A percentile compares a stretch with the other conserved stretches of the same genome.
Evolutionary conservation across 2,113 vertebrate genomes (phyloP).

Genomic region (Dunckerocampus dactyliophorus): DNA sequence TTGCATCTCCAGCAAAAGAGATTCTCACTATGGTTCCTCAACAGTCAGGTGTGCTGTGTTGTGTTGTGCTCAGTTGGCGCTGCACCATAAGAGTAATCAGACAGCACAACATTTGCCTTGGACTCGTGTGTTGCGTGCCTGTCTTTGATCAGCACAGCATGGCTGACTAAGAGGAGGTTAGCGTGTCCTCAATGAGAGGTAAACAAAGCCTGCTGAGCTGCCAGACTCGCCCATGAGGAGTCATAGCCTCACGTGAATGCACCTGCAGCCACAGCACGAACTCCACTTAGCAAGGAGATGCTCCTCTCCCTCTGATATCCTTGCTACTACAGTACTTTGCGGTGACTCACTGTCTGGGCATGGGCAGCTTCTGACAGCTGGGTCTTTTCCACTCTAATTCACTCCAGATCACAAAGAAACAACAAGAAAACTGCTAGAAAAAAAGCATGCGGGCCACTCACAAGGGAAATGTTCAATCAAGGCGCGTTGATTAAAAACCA

Average conservation of each 20-base stretch:
- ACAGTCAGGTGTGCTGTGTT: slow-evolving; percentile 60
- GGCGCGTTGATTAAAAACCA: slow-evolving; percentile 39
- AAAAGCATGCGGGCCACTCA: slow-evolving; percentile 33
- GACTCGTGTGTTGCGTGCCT: slow-evolving; percentile 69
- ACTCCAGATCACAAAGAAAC: slow-evolving; percentile 67
- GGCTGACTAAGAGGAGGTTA: slow-evolving; percentile 80
- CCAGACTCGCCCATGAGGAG: slow-evolving; percentile 64
- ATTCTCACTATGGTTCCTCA: neutral
- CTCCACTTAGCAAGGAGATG: slow-evolving; percentile 32
- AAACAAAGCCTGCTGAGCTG: slow-evolving; percentile 74
- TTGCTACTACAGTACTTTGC: slow-evolving; percentile 35
- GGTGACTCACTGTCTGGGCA: slow-evolving; percentile 75
- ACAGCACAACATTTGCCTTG: slow-evolving; percentile 28
- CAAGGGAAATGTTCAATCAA: slow-evolving; percentile 58
- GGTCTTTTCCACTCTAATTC: slow-evolving; percentile 55
- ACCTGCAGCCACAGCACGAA: slow-evolving; percentile 54
- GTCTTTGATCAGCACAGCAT: slow-evolving; percentile 82
- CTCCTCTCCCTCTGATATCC: slow-evolving; percentile 19
- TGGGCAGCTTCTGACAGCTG: slow-evolving; percentile 49
- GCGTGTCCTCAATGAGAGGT: slow-evolving; percentile 75
- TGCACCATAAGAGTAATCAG: slow-evolving; percentile 65
- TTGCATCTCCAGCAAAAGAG: neutral
- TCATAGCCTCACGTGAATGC: slow-evolving; percentile 60
- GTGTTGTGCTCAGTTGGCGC: slow-evolving; percentile 62
- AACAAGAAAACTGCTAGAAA: slow-evolving; percentile 48